phyloP scores from a whole-genome alignment of 1,140 invertebrate genomes.

The Acyrthosiphon pisum region DNA sequence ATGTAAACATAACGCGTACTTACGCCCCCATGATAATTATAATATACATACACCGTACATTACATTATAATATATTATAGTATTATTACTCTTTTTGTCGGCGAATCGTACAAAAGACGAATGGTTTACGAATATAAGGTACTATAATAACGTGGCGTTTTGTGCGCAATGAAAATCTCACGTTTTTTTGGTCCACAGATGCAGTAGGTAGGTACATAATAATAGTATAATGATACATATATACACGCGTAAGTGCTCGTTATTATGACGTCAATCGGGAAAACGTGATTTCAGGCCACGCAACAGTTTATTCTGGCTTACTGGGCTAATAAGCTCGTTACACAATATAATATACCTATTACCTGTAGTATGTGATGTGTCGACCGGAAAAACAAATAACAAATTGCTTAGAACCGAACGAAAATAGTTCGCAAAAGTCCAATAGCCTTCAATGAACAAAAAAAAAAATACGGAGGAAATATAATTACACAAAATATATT shows the following conservation, averaged over 20 bases:
- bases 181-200: background rate
- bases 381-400: background rate
- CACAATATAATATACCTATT: background rate
- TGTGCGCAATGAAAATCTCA: background rate
- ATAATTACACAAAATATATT: background rate
- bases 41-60: background rate
- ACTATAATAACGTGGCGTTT: background rate
- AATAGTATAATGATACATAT: background rate
- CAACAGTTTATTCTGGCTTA: background rate
- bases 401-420: background rate
- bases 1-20: background rate
- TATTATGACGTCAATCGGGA: constrained; percentile 21
- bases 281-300: background rate
- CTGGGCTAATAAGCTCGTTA: constrained; percentile 43
- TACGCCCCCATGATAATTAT: background rate
- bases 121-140: too few species aligned
- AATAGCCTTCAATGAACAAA: background rate
- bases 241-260: background rate
- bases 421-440: background rate
- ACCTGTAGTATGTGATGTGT: background rate
- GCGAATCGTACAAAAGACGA: background rate
- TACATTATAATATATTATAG: background rate
- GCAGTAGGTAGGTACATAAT: background rate
- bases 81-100: background rate
- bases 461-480: background rate